These are phyloP conservation scores for Pseudomyrmex pallidus DNA, from an alignment of 1,140 invertebrate genomes.

Conservation along the genomic window DNA sequence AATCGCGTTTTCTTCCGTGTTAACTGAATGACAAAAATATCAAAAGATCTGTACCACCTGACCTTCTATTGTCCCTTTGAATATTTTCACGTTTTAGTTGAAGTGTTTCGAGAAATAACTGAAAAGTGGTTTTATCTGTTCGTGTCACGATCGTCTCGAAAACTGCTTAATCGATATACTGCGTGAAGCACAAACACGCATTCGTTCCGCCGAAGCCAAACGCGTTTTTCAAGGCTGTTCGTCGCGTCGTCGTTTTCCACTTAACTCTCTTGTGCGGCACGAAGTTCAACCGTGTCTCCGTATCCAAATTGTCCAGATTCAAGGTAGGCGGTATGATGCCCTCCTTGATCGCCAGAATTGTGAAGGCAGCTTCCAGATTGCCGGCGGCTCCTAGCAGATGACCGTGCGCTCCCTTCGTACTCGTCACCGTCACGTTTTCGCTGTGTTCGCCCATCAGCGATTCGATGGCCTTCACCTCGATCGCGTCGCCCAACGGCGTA, in stretches of 20 bases:
- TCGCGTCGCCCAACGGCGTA: conserved; percentile 96
- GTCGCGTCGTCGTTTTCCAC: conserved; percentile 86
- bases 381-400: conserved; percentile 98
- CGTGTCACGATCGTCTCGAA: not conserved
- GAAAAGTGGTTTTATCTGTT: not conserved
- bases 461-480: conserved; percentile 95
- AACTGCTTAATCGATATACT: conserved; percentile 78
- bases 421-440: conserved; percentile 90
- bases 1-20: not conserved
- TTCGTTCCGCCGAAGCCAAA: conserved; percentile 99
- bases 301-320: conserved; percentile 92
- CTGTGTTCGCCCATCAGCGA: conserved; percentile 88
- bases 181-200: conserved; percentile 92
- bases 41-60: not conserved
- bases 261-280: conserved; percentile 87
- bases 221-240: conserved; percentile 97
- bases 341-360: conserved; percentile 91
- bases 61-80: not conserved
- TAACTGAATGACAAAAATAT: not conserved
- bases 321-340: conserved; percentile 94
- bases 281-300: conserved; percentile 89
- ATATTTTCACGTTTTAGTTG: conserved; percentile 16
- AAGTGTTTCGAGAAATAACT: not conserved
- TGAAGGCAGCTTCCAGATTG: conserved; percentile 95
- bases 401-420: conserved; percentile 97